phyloP scores from a whole-genome alignment of 2,888 invertebrate genomes.

The Drosophila subsilvestris region DNA sequence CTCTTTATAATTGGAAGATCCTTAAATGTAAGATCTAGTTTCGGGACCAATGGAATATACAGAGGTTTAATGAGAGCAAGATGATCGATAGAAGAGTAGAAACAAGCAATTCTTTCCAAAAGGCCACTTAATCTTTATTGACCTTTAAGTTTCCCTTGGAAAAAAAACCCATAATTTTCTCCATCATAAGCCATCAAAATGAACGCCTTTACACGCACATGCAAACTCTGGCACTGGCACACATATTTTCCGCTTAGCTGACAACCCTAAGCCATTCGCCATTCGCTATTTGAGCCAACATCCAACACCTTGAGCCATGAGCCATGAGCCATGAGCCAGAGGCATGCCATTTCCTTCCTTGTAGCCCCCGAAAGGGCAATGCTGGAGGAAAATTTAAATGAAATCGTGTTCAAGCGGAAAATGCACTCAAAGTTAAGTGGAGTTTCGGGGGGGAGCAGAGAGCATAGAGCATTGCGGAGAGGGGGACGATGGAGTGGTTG shows the following conservation, averaged over 20 bases:
- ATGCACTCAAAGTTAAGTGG: slow-evolving; percentile 61
- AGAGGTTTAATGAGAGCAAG: not conserved
- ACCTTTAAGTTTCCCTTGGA: not conserved
- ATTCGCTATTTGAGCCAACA: slow-evolving; percentile 28
- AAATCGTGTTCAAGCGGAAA: slow-evolving; percentile 77
- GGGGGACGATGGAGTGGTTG: not conserved
- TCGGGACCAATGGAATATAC: too few species aligned
- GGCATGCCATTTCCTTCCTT: slow-evolving; percentile 54
- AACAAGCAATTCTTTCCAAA: not conserved
- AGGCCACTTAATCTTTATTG: not conserved
- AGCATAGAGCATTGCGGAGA: too few species aligned
- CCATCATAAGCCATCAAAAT: not conserved
- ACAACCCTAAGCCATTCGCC: slow-evolving; percentile 63
- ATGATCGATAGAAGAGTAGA: not conserved
- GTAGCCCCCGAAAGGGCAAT: slow-evolving; percentile 59
- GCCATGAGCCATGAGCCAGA: not conserved
- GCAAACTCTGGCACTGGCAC: slow-evolving; percentile 14
- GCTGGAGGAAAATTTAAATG: slow-evolving; percentile 67
- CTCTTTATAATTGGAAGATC: not conserved
- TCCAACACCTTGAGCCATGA: slow-evolving; percentile 56
- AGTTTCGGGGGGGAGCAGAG: not conserved
- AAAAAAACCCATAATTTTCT: not conserved
- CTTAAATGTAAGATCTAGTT: not conserved
- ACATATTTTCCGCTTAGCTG: slow-evolving; percentile 28
- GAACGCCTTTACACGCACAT: slow-evolving; percentile 3